Conservation (phyloP, 2,888 invertebrate genomes). For the Eucera pruinosa region DNA sequence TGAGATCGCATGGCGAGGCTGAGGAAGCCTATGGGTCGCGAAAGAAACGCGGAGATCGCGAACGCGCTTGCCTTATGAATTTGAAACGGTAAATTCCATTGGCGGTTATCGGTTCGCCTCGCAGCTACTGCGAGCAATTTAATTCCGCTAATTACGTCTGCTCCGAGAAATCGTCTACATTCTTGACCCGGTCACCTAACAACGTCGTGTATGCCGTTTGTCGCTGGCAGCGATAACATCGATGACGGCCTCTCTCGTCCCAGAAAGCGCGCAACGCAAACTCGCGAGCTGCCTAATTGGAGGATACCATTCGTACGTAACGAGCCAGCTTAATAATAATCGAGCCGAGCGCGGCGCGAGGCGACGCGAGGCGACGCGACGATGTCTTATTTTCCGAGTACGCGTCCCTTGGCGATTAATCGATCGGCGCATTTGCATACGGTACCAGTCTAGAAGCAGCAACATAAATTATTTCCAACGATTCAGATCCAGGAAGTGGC, state of each 20-base stretch:
- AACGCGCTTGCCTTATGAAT: no score
- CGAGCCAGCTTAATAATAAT: constrained; percentile 26
- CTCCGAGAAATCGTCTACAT: constrained; percentile 48
- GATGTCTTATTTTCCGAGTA: constrained; percentile 27
- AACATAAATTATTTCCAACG: constrained; percentile 43
- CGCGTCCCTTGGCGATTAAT: constrained; percentile 36
- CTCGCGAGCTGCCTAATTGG: constrained; percentile 32
- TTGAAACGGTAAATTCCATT: constrained; percentile 25
- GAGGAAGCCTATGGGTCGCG: background rate
- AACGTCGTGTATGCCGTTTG: constrained; percentile 33
- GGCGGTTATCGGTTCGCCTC: constrained; percentile 26
- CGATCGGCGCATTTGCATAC: constrained; percentile 45
- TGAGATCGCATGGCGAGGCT: constrained; percentile 6
- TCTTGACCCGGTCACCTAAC: constrained; percentile 54
- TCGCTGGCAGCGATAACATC: constrained; percentile 39
- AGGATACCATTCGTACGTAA: no score
- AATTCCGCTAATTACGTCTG: constrained; percentile 51
- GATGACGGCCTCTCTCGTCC: constrained; percentile 5
- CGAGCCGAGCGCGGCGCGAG: no score
- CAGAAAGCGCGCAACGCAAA: constrained; percentile 28
- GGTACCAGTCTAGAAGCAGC: constrained; percentile 28
- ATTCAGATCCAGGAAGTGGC: constrained; percentile 57
- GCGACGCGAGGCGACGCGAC: no score
- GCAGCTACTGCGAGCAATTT: constrained; percentile 29
- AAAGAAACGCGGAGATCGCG: no score